Percentiles rank a stretch among this genome's conserved stretches.
phyloP scores from a whole-genome alignment of 2,797 vertebrate species.

The Nyctibius grandis region DNA sequence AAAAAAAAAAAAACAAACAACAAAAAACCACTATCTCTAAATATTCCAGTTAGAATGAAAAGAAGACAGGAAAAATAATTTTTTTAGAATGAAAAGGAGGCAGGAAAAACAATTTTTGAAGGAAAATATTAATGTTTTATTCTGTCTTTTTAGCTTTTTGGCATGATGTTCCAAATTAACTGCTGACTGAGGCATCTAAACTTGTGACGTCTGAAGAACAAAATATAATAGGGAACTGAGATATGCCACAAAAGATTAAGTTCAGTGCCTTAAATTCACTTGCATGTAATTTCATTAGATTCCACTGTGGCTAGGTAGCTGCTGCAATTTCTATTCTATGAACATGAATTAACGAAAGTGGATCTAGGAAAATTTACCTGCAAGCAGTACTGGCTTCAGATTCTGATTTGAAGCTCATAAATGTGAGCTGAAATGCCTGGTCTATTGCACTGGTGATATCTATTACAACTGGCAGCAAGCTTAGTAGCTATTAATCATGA shows the following conservation, averaged over 20 bases:
- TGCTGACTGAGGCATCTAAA: background rate
- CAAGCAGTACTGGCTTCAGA: background rate
- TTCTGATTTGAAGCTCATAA: background rate
- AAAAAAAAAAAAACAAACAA: background rate
- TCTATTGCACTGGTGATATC: background rate
- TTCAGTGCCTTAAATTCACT: background rate
- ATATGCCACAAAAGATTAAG: background rate
- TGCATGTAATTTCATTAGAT: background rate
- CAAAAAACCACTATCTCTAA: background rate
- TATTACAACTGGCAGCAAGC: background rate
- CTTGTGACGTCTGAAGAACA: background rate
- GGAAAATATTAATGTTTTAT: background rate
- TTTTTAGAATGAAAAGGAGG: background rate
- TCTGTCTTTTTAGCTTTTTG: background rate
- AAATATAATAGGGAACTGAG: background rate
- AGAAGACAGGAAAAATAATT: background rate
- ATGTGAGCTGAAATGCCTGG: background rate
- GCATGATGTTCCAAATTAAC: background rate
- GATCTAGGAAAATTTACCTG: background rate
- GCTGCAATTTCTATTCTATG: background rate
- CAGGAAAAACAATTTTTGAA: background rate
- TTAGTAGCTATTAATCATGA: background rate
- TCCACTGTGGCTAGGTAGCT: background rate
- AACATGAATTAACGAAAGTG: background rate
- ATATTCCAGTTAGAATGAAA: background rate